These are phyloP conservation scores for Minunthozetes semirufus DNA, from an alignment of 2,888 invertebrate species.

Conservation along the genomic window DNA sequence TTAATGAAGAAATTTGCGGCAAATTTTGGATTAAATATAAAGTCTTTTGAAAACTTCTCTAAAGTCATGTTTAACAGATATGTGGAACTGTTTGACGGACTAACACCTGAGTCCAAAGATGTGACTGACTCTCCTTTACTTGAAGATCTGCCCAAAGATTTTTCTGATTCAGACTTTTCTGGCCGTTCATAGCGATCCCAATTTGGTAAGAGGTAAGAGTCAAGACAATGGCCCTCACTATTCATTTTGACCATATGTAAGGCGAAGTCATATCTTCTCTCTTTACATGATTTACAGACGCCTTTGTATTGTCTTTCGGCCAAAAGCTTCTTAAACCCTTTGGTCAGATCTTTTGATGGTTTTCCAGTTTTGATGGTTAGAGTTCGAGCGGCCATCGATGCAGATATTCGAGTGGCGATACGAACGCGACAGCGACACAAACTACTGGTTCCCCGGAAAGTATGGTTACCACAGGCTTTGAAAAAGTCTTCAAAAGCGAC, in stretches of 20 bases:
- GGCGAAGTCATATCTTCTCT: conserved; percentile 48
- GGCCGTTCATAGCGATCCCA: neutral
- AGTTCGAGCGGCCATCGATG: neutral
- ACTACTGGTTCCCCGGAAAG: conserved; percentile 61
- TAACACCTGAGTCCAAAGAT: no score
- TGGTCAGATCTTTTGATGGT: neutral
- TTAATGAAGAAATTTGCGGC: conserved; percentile 21
- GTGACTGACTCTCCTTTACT: neutral
- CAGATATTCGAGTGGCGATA: conserved; percentile 8
- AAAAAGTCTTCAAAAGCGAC: conserved; percentile 16
- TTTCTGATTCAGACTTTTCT: neutral
- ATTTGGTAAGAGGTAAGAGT: neutral
- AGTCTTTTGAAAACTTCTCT: conserved; percentile 6
- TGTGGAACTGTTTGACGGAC: neutral
- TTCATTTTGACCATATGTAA: conserved; percentile 56
- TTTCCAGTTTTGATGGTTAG: neutral
- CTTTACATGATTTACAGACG: conserved; percentile 19
- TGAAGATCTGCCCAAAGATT: neutral
- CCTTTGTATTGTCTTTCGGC: neutral
- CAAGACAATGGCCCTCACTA: conserved; percentile 50
- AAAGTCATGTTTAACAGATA: neutral
- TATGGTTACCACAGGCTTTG: conserved; percentile 58
- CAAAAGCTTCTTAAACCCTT: neutral
- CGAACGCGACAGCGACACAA: conserved; percentile 57
- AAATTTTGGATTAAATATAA: conserved; percentile 17